Conservation (phyloP, 2,797 vertebrate species). For the Crocodylus rhombifer region DNA sequence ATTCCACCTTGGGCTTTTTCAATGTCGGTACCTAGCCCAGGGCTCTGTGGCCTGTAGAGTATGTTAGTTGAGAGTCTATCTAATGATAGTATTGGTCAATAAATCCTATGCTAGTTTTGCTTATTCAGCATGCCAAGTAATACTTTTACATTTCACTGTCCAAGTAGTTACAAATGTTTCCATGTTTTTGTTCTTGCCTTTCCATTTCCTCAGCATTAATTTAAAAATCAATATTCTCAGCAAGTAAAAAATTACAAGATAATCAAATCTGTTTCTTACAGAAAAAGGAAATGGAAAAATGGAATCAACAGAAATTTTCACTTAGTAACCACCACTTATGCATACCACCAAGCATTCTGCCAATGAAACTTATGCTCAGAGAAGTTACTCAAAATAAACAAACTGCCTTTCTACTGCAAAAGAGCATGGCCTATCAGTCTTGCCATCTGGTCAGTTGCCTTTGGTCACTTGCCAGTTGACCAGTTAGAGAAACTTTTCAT, state of each 20-base stretch:
- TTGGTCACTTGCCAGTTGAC: background rate
- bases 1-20: no score
- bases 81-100: background rate
- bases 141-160: background rate
- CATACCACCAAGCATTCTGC: background rate
- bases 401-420: background rate
- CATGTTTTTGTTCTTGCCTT: background rate
- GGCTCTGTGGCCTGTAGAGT: background rate
- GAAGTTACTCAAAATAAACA: background rate
- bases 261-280: slow-evolving; percentile 20
- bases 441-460: background rate
- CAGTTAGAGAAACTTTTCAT: background rate
- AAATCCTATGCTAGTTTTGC: background rate
- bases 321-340: background rate
- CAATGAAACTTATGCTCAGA: background rate
- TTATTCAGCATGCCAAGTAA: background rate
- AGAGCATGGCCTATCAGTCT: background rate
- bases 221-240: accelerated
- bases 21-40: no score
- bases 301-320: background rate
- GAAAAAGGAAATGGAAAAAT: background rate
- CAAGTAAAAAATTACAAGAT: background rate
- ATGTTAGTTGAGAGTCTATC: background rate
- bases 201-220: slow-evolving; percentile 12
- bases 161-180: background rate